Percentiles rank a stretch among this genome's conserved stretches.
These are phyloP conservation scores for Serrognathus titanus DNA, from an alignment of 2,888 invertebrate species.

Conservation along the genomic window DNA sequence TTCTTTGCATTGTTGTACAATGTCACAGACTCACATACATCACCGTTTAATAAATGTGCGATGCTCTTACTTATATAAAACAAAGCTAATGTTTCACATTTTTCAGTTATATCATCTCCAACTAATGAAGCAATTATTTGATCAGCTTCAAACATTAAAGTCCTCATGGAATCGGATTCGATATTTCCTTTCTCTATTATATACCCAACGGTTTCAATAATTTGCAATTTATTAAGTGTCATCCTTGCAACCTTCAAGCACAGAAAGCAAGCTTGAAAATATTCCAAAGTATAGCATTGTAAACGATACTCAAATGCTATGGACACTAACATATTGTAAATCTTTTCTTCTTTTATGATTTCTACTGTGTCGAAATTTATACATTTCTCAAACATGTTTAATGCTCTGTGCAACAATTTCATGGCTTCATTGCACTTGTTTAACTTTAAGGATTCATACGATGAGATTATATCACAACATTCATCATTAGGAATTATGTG, in stretches of 20 bases:
- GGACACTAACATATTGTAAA: slow-evolving; percentile 22
- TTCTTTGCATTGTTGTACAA: slow-evolving; percentile 27
- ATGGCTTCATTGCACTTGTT: slow-evolving; percentile 24
- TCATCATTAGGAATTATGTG: slow-evolving; percentile 28
- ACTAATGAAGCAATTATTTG: slow-evolving; percentile 6
- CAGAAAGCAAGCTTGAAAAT: slow-evolving; percentile 29
- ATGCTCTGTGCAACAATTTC: slow-evolving; percentile 28
- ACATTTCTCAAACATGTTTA: slow-evolving; percentile 21
- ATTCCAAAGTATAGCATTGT: slow-evolving; percentile 28
- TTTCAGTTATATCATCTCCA: background rate
- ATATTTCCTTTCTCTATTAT: slow-evolving; percentile 24
- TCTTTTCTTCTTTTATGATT: slow-evolving; percentile 14
- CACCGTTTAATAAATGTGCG: slow-evolving; percentile 17
- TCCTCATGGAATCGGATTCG: slow-evolving; percentile 21
- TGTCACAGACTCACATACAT: slow-evolving; percentile 22
- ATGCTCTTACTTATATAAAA: slow-evolving; percentile 24
- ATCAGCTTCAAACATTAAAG: slow-evolving; percentile 15
- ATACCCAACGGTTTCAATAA: slow-evolving; percentile 30
- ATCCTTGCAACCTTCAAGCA: slow-evolving; percentile 28
- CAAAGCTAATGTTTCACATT: slow-evolving; percentile 8
- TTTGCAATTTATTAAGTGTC: slow-evolving; percentile 21
- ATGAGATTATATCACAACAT: slow-evolving; percentile 37
- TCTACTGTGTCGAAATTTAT: slow-evolving; percentile 6
- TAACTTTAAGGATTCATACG: slow-evolving; percentile 32
- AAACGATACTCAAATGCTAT: slow-evolving; percentile 34